Evolutionary conservation across 2,797 vertebrate genomes (phyloP).

Genomic region (Enteromius argenteus): DNA sequence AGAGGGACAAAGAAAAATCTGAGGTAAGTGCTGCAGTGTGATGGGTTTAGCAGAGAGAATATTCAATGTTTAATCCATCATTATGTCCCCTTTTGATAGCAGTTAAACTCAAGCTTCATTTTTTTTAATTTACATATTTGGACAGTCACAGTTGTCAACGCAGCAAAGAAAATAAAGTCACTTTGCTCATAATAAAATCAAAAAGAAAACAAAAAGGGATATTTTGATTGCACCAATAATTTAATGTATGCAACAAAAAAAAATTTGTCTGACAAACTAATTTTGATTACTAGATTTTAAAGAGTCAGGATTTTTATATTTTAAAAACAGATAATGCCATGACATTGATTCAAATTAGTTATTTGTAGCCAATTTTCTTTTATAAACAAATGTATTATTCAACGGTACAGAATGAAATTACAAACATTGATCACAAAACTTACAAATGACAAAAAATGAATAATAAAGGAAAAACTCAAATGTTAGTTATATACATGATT

Average conservation of each 20-base stretch:
- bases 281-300: too few relatives aligned
- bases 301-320: too few relatives aligned
- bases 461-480: background rate
- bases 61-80: background rate
- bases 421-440: background rate
- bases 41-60: background rate
- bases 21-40: background rate
- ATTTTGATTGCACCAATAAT: background rate
- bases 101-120: background rate
- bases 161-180: background rate
- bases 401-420: background rate
- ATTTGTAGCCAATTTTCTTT: too few relatives aligned
- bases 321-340: background rate
- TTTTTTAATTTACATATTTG: background rate
- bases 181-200: background rate
- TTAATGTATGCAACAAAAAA: background rate
- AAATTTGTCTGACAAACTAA: too few relatives aligned
- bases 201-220: background rate
- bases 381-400: background rate
- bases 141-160: background rate
- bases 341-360: too few relatives aligned
- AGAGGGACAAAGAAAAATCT: background rate
- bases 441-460: background rate
- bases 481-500: background rate
- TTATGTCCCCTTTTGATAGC: background rate